A percentile compares a stretch with the other conserved stretches of the same genome.
These are phyloP conservation scores for Melitaea athalia DNA, from an alignment of 2,888 invertebrate species.

Conservation along the genomic window DNA sequence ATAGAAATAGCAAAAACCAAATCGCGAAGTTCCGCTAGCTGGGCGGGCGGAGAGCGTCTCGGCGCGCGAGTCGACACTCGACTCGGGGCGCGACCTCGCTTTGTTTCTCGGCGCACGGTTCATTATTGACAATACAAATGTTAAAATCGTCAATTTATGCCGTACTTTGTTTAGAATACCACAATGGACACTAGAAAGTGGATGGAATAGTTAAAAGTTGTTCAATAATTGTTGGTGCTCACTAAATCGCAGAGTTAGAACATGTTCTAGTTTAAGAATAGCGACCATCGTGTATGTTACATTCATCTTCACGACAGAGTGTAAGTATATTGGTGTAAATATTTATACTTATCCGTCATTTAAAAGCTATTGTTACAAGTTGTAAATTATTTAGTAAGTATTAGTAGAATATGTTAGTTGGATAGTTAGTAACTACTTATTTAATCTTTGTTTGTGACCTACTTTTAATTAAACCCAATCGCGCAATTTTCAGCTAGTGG, in stretches of 20 bases:
- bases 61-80: conserved; percentile 46
- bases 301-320: conserved; percentile 54
- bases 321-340: conserved; percentile 54
- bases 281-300: conserved; percentile 46
- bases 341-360: conserved; percentile 14
- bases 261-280: conserved; percentile 57
- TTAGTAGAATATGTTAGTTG: neutral
- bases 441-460: neutral
- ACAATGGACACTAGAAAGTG: conserved; percentile 5
- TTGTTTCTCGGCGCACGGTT: conserved; percentile 43
- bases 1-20: conserved; percentile 79
- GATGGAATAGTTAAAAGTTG: conserved; percentile 10
- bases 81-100: conserved; percentile 60
- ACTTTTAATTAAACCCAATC: neutral
- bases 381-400: neutral
- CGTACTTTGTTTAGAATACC: conserved; percentile 4
- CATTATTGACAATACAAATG: conserved; percentile 31
- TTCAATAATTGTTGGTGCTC: conserved; percentile 8
- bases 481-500: neutral
- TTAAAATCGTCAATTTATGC: conserved; percentile 14
- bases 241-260: conserved; percentile 50
- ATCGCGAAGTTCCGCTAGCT: conserved; percentile 78
- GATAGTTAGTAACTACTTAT: neutral
- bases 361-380: neutral
- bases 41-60: conserved; percentile 57